phyloP scores from a whole-genome alignment of 2,113 vertebrate genomes.

The Tor tambroides region DNA sequence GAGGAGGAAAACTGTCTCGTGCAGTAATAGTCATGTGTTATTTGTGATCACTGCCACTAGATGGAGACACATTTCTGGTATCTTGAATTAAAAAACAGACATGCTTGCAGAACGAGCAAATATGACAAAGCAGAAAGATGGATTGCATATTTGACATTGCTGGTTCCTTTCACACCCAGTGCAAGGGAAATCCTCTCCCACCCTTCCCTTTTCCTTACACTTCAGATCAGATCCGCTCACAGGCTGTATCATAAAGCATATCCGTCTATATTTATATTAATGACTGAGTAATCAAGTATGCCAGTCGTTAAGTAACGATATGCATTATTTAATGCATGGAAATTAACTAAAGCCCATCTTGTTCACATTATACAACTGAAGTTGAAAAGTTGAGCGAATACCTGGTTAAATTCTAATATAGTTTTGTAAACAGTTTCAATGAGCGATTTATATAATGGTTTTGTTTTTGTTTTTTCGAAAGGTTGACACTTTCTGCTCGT shows the following conservation, averaged over 20 bases:
- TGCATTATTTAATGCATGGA: not conserved
- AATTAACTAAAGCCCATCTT: not conserved
- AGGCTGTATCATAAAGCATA: not conserved
- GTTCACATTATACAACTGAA: not conserved
- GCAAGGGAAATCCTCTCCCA: constrained; percentile 60
- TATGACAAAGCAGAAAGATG: not conserved
- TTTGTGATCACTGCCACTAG: not conserved
- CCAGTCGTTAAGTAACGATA: not conserved
- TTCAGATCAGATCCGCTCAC: not conserved
- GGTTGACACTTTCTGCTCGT: not conserved
- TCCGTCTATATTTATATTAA: not conserved
- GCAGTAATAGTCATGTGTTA: not conserved
- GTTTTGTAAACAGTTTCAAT: not conserved
- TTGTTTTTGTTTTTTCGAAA: no score
- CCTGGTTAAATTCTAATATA: not conserved
- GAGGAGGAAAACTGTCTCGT: no score
- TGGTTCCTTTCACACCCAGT: not conserved
- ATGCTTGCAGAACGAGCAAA: not conserved
- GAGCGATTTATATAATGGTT: no score
- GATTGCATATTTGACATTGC: not conserved
- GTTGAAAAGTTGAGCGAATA: not conserved
- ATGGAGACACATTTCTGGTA: not conserved
- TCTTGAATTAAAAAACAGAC: not conserved
- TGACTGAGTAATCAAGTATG: not conserved
- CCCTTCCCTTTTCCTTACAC: constrained; percentile 52